phyloP scores from a whole-genome alignment of 1,140 invertebrate species.

The Bombus confusus region DNA sequence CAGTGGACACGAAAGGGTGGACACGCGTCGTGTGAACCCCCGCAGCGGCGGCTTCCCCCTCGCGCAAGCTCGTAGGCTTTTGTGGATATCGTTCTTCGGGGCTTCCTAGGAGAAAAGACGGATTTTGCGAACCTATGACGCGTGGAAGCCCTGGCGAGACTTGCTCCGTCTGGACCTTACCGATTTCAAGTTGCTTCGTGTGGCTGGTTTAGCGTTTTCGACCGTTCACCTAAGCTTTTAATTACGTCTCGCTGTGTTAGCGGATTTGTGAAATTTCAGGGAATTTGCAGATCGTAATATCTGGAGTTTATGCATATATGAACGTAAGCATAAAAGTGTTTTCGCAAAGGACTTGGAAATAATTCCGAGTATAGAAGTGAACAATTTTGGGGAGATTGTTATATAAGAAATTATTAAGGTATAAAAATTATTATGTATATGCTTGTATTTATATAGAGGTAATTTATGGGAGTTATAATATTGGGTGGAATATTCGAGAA shows the following conservation, averaged over 20 bases:
- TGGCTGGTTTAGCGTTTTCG: not conserved
- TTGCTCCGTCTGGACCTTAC: not conserved
- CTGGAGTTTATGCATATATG: too few species aligned
- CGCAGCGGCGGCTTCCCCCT: constrained; percentile 29
- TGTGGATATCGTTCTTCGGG: constrained; percentile 42
- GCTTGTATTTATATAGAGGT: too few species aligned
- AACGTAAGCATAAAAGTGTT: too few species aligned
- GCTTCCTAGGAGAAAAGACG: constrained; percentile 52
- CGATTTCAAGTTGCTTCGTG: not conserved
- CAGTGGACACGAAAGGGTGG: constrained; percentile 36
- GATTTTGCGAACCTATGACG: constrained; percentile 51
- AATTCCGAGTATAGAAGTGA: too few species aligned
- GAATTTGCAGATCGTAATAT: too few species aligned
- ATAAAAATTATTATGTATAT: too few species aligned
- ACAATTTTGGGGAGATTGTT: too few species aligned
- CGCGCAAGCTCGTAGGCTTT: not conserved
- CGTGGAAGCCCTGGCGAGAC: constrained; percentile 38
- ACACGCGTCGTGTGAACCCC: not conserved
- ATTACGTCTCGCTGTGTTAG: not conserved
- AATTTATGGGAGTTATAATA: too few species aligned
- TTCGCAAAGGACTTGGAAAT: too few species aligned
- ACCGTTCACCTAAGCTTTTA: not conserved
- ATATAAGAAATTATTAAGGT: too few species aligned
- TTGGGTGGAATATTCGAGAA: too few species aligned
- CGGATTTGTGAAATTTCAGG: not conserved